These are phyloP conservation scores for Ia io DNA, from an alignment of 2,113 vertebrate genomes.

Conservation along the genomic window DNA sequence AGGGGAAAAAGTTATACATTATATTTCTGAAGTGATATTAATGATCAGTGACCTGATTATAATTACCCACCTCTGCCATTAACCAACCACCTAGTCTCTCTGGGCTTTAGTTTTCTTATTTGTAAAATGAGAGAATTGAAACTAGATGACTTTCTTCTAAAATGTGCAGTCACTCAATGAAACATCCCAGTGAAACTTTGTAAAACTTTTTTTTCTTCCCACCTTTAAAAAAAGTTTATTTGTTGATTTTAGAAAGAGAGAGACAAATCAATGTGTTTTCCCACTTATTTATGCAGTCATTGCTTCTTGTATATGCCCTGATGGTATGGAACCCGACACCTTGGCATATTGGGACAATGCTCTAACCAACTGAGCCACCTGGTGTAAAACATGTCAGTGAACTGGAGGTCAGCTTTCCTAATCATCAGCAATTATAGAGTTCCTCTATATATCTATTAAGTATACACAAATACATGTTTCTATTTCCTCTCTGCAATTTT, in stretches of 20 bases:
- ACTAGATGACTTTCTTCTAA: neutral
- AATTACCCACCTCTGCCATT: neutral
- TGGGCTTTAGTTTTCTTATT: neutral
- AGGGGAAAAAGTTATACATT: neutral
- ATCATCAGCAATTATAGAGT: neutral
- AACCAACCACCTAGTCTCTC: neutral
- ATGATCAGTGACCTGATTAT: neutral
- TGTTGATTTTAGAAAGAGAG: neutral
- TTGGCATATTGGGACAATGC: neutral
- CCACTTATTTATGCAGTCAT: neutral
- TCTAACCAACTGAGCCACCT: neutral
- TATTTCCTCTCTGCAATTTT: neutral
- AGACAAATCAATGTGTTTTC: neutral
- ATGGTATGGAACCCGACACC: neutral
- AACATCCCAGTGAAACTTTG: neutral
- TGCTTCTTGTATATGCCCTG: neutral
- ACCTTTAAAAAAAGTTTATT: neutral
- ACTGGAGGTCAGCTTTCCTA: neutral
- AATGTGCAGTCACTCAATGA: neutral
- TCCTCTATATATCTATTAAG: neutral
- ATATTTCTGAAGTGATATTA: neutral
- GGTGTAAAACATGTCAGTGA: neutral
- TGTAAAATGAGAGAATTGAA: neutral
- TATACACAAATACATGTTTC: neutral
- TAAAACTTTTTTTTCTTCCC: neutral